phyloP scores from a whole-genome alignment of 2,113 vertebrate genomes.

The Limnothrissa miodon region DNA sequence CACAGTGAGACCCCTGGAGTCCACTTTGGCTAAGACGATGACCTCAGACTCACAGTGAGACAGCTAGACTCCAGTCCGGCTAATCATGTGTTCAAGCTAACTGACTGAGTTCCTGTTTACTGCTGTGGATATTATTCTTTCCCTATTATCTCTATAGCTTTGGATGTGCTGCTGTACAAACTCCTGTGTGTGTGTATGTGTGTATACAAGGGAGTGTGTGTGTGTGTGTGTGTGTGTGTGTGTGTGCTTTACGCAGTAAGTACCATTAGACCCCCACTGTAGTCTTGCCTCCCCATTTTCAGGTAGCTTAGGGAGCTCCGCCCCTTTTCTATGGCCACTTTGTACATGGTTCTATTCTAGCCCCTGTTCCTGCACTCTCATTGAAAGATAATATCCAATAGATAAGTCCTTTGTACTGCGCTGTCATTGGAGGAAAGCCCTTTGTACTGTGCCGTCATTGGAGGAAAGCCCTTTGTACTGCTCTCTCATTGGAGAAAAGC shows the following conservation, averaged over 20 bases:
- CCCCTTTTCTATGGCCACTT: conserved; percentile 39
- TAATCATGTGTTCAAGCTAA: neutral
- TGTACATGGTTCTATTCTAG: conserved; percentile 31
- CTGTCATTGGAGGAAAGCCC: neutral
- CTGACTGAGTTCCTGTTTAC: neutral
- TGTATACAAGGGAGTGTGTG: too few relatives aligned
- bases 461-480: neutral
- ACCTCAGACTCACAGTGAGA: too few relatives aligned
- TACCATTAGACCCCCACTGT: neutral
- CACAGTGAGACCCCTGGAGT: too few relatives aligned
- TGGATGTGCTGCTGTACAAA: neutral
- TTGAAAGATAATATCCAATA: neutral
- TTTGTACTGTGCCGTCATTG: too few relatives aligned
- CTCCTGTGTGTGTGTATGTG: conserved; percentile 1
- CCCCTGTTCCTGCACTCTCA: neutral
- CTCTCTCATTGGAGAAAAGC: neutral
- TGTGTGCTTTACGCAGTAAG: neutral
- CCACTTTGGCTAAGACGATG: too few relatives aligned
- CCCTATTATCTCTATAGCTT: neutral
- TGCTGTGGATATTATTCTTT: neutral
- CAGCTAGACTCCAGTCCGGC: neutral
- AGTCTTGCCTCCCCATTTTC: conserved; percentile 10
- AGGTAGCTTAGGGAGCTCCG: conserved; percentile 19
- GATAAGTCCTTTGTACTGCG: neutral
- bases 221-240: neutral